A percentile compares a stretch with the other conserved stretches of the same genome.
These are phyloP conservation scores for Spodoptera litura DNA, from an alignment of 1,140 invertebrate genomes.

Conservation along the genomic window DNA sequence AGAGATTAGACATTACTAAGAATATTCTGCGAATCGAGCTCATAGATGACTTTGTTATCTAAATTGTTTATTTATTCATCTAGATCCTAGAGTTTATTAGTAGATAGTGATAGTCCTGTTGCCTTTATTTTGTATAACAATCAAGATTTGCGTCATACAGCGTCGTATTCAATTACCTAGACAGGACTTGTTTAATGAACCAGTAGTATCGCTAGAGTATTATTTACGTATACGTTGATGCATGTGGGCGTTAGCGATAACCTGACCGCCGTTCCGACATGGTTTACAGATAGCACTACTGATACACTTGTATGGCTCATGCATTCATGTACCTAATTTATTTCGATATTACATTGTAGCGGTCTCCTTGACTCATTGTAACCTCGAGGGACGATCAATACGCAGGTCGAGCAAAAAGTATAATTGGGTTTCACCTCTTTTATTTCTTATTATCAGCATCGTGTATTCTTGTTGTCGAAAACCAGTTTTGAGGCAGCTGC, in stretches of 20 bases:
- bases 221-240: constrained; percentile 17
- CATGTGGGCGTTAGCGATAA: constrained; percentile 25
- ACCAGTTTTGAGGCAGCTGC: constrained; percentile 35
- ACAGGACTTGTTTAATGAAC: constrained; percentile 6
- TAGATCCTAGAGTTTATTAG: constrained; percentile 12
- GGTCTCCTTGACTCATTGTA: background rate
- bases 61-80: constrained; percentile 3
- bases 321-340: background rate
- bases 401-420: constrained; percentile 33
- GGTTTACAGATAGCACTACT: constrained; percentile 7
- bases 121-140: background rate
- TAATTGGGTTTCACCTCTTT: constrained; percentile 20
- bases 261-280: constrained; percentile 13
- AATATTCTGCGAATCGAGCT: constrained; percentile 5
- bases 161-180: constrained; percentile 9
- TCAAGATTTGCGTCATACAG: constrained; percentile 3
- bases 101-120: background rate
- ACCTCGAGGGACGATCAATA: background rate
- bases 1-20: constrained; percentile 10
- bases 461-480: constrained; percentile 31
- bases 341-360: constrained; percentile 17
- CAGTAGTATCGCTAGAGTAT: background rate
- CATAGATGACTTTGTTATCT: background rate
- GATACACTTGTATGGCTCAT: constrained; percentile 3
- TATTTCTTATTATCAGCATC: constrained; percentile 20